Evolutionary conservation across 2,113 vertebrate species (phyloP).

Genomic region (Galemys pyrenaicus): DNA sequence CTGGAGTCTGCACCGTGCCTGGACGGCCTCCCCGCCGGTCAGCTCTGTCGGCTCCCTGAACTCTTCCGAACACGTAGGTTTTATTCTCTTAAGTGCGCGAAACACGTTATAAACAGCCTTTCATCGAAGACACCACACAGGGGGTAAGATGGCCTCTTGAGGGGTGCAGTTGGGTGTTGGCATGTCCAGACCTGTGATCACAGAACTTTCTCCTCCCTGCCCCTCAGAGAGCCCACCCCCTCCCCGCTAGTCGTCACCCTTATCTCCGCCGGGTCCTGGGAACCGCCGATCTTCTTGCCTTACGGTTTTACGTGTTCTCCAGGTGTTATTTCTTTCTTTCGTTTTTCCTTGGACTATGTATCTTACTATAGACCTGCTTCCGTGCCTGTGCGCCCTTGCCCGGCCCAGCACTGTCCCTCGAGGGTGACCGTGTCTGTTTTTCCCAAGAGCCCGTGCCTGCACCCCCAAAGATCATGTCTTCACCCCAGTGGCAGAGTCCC

Average conservation of each 20-base stretch:
- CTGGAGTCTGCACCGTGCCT: neutral
- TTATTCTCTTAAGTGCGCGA: neutral
- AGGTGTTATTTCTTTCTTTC: too few relatives aligned
- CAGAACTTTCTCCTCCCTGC: neutral
- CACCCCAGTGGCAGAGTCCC: too few relatives aligned
- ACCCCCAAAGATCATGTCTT: rapidly evolving
- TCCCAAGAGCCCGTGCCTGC: neutral
- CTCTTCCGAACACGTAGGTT: neutral
- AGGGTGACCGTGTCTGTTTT: neutral
- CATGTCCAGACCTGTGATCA: neutral
- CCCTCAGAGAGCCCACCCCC: neutral
- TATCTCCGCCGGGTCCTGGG: neutral
- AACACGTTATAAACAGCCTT: neutral
- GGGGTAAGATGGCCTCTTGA: neutral
- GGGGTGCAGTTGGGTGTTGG: rapidly evolving
- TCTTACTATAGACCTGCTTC: neutral
- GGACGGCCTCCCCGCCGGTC: neutral
- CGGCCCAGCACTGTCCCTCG: too few relatives aligned
- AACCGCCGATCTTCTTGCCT: rapidly evolving
- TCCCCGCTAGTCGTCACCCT: rapidly evolving
- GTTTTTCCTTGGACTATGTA: neutral
- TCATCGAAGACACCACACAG: neutral
- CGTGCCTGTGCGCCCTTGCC: rapidly evolving
- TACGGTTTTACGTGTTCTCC: neutral
- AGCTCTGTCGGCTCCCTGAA: neutral